These are phyloP conservation scores for Upupa epops DNA, from an alignment of 2,113 vertebrate genomes.

Conservation along the genomic window DNA sequence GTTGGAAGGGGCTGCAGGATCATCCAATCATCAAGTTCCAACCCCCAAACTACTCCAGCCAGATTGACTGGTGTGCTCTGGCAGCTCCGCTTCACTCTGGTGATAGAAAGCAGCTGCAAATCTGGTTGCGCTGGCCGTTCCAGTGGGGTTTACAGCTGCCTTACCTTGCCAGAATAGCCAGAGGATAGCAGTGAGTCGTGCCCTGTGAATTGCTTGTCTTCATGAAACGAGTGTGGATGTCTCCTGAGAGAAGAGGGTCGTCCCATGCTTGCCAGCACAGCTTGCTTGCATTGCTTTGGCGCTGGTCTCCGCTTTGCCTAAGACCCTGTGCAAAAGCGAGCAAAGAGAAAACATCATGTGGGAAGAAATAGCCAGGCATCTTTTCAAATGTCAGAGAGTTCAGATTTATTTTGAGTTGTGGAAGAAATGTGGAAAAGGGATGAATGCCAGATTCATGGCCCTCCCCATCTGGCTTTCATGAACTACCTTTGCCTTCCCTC, in stretches of 20 bases:
- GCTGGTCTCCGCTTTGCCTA: constrained; percentile 34
- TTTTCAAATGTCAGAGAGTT: constrained; percentile 63
- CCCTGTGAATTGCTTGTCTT: neutral
- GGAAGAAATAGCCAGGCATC: constrained; percentile 65
- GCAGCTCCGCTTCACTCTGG: constrained; percentile 9
- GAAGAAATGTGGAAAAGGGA: constrained; percentile 57
- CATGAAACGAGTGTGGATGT: neutral
- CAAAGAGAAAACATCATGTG: constrained; percentile 61
- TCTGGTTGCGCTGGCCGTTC: neutral
- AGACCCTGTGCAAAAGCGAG: constrained; percentile 57
- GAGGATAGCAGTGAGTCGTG: neutral
- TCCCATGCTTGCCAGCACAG: constrained; percentile 50
- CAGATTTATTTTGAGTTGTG: constrained; percentile 67
- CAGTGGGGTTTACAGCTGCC: neutral
- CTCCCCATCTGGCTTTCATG: constrained; percentile 62
- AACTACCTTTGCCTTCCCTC: constrained; percentile 57
- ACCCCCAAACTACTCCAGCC: neutral
- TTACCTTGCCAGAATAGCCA: neutral
- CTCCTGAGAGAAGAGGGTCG: neutral
- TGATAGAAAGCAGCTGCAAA: constrained; percentile 33
- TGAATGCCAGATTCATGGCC: constrained; percentile 63
- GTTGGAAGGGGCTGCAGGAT: too few relatives aligned
- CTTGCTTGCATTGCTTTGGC: constrained; percentile 59
- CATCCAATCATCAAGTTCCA: too few relatives aligned
- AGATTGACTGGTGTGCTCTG: constrained; percentile 23